Evolutionary conservation across 1,140 invertebrate species (phyloP).

Genomic region (Paralvinella palmiformis): DNA sequence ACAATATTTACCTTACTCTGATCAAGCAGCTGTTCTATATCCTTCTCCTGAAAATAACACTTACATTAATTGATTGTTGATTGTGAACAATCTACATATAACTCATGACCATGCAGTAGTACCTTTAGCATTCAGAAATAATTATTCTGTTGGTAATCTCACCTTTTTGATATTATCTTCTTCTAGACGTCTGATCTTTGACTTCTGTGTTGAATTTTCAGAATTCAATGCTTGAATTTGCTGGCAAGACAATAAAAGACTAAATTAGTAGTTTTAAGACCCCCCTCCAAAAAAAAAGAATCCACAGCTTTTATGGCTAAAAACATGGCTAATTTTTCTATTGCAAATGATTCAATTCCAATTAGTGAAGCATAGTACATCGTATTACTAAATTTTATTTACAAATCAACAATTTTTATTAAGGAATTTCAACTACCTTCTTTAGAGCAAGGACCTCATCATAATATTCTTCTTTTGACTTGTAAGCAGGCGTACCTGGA

Average conservation of each 20-base stretch:
- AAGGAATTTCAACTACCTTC: too few species aligned
- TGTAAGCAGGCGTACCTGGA: constrained; percentile 40
- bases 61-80: not conserved
- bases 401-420: not conserved
- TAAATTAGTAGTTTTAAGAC: too few species aligned
- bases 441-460: constrained; percentile 44
- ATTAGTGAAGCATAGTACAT: too few species aligned
- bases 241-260: constrained; percentile 22
- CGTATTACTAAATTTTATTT: too few species aligned
- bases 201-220: constrained; percentile 36
- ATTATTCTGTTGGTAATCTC: too few species aligned
- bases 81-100: not conserved
- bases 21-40: constrained; percentile 45
- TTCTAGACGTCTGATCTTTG: constrained; percentile 41
- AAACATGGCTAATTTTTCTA: too few species aligned
- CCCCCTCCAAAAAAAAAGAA: too few species aligned
- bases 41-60: constrained; percentile 35
- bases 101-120: not conserved
- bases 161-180: constrained; percentile 47
- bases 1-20: constrained; percentile 37
- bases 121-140: not conserved
- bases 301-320: too few species aligned
- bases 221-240: constrained; percentile 35
- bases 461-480: constrained; percentile 47
- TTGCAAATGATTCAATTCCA: too few species aligned